These are phyloP conservation scores for Chaetoderma sp. DNA, from an alignment of 2,888 invertebrate genomes.

Conservation along the genomic window DNA sequence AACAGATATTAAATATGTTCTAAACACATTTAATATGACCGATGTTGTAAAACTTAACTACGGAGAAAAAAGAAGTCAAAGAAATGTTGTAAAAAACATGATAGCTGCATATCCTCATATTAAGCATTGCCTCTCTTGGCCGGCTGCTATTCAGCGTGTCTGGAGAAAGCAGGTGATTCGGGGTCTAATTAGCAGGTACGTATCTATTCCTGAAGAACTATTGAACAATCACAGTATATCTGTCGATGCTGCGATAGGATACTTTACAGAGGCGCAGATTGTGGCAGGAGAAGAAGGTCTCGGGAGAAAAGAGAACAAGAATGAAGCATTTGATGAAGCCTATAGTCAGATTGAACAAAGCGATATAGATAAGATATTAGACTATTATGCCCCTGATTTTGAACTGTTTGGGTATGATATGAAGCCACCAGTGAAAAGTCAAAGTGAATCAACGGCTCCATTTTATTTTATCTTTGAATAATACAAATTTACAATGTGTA, in stretches of 20 bases:
- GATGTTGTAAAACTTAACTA: not conserved
- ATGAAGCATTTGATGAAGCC: not conserved
- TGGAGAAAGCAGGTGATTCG: constrained; percentile 1
- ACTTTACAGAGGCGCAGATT: not conserved
- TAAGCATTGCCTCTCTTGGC: not conserved
- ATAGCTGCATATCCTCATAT: not conserved
- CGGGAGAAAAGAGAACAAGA: not conserved
- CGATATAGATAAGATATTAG: not conserved
- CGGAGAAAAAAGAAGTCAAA: not conserved
- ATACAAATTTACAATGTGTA: too few relatives aligned
- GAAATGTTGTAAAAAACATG: not conserved
- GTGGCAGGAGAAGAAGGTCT: not conserved
- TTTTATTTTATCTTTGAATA: too few relatives aligned
- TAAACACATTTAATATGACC: not conserved
- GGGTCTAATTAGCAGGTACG: not conserved
- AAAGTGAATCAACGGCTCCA: too few relatives aligned
- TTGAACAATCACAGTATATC: not conserved
- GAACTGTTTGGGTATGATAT: not conserved
- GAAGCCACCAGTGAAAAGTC: too few relatives aligned
- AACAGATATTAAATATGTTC: not conserved
- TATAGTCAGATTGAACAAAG: not conserved
- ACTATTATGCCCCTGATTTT: not conserved
- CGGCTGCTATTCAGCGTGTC: not conserved
- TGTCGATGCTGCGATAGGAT: too few relatives aligned
- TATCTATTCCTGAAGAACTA: not conserved